These are phyloP conservation scores for Gallinago paraguaiae DNA, from an alignment of 2,113 vertebrate genomes.

Conservation along the genomic window DNA sequence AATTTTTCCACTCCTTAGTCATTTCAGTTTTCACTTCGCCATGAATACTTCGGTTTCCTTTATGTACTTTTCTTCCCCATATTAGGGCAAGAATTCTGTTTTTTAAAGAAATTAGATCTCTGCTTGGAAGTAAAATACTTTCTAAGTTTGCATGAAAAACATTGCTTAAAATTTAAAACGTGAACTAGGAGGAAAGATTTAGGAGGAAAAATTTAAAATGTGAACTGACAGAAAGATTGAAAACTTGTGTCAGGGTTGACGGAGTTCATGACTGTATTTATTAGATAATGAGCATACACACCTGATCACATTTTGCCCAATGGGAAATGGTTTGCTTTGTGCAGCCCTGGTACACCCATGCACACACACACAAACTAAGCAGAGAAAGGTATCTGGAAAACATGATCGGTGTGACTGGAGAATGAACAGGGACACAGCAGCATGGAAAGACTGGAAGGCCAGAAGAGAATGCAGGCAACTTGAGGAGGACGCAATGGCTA, in stretches of 20 bases:
- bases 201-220: neutral
- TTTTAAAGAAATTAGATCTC: neutral
- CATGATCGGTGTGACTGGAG: too few species aligned
- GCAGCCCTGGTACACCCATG: neutral
- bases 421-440: neutral
- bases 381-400: neutral
- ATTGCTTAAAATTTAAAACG: neutral
- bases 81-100: neutral
- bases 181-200: too few species aligned
- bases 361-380: neutral
- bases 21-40: neutral
- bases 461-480: neutral
- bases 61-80: neutral
- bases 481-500: rapidly evolving
- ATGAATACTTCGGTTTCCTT: neutral
- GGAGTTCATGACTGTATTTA: neutral
- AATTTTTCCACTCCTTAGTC: neutral
- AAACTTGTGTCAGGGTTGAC: neutral
- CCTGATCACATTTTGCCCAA: neutral
- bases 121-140: neutral
- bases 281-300: neutral
- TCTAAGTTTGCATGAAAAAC: neutral
- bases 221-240: neutral
- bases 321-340: neutral
- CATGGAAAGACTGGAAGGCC: neutral